Conservation (phyloP, 1,140 invertebrate species). For the Stegodyphus mimosarum region DNA sequence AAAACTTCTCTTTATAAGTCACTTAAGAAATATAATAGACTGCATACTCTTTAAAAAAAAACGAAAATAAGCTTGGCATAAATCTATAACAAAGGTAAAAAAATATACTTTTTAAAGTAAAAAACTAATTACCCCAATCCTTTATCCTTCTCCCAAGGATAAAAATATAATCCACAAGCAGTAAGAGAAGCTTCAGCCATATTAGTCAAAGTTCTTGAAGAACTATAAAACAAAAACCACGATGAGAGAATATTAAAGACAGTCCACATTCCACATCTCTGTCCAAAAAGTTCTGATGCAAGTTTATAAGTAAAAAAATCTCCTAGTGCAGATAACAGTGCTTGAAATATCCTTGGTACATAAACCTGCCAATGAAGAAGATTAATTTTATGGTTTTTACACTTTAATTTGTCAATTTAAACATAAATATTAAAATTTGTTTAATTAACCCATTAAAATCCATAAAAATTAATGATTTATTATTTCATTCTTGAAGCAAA, state of each 20-base stretch:
- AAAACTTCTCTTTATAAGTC: too few species aligned
- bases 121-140: background rate
- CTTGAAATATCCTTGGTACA: slow-evolving; percentile 39
- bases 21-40: too few species aligned
- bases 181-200: slow-evolving; percentile 83
- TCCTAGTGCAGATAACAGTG: slow-evolving; percentile 29
- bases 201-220: slow-evolving; percentile 85
- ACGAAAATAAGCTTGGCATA: too few species aligned
- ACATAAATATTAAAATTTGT: too few species aligned
- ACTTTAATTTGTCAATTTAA: too few species aligned
- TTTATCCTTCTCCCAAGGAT: slow-evolving; percentile 72
- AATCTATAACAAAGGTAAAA: too few species aligned
- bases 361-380: slow-evolving; percentile 15
- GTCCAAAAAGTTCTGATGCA: slow-evolving; percentile 65
- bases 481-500: too few species aligned
- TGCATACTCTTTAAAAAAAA: too few species aligned
- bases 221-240: slow-evolving; percentile 92
- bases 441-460: too few species aligned
- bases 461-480: too few species aligned
- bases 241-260: slow-evolving; percentile 71
- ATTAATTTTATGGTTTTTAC: too few species aligned
- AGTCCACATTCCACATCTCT: slow-evolving; percentile 67
- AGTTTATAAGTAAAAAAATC: slow-evolving; percentile 67
- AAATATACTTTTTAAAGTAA: too few species aligned
- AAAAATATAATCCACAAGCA: slow-evolving; percentile 82